Base-by-base conservation (phyloP, 1,140 invertebrate genomes). In the Archivesica marissinica region DNA sequence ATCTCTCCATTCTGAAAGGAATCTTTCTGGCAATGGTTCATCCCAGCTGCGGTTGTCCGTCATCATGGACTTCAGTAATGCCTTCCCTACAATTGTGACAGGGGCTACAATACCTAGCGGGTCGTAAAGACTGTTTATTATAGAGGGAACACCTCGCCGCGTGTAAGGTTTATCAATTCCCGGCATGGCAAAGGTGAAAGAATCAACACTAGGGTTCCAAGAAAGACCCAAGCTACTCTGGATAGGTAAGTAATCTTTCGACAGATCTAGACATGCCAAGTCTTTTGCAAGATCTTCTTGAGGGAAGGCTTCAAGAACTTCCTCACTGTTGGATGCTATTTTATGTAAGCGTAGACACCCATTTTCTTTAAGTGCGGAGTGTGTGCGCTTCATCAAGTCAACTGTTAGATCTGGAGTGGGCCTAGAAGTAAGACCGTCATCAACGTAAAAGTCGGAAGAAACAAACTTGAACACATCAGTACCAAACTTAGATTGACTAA, bases 71-170 rank as follows among this genome's bases (percentile, higher is more conserved):
- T 52, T 30, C 17, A 89, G 56, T n/a, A 89, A 23, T 9, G 76
- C n/a, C 56, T 88, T 90, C 0, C 84, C 88, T 64, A 25, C 30
- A 3, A 89, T 74, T 3, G 85, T 66, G 1, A 86, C 28, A n/a
- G 88, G 89, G 3, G 77, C 66, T 15, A 88, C 35, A 38, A 89
- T 82, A 1, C 88, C 87, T 0, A 88, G 30, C 4, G 87, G 87
- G 25, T 85, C 83, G 23, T 52, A 85, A 11, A 85, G 30, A 35
- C 83, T 70, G 25, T 77, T 68, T 25, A 87, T 39, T 38, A 33
- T 76, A 13, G 64, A 81, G n/a, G 59, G 17, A 13, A 84, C 3
- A 33, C 85, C 87, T 23, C 85, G 23, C 30, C 80, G 50, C 6
- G 87, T 87, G 33, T 77, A 83, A 15, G 89, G 87, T 44, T 86